These are phyloP conservation scores for Chromobotia macracanthus DNA, from an alignment of 2,797 vertebrate genomes.

Conservation along the genomic window DNA sequence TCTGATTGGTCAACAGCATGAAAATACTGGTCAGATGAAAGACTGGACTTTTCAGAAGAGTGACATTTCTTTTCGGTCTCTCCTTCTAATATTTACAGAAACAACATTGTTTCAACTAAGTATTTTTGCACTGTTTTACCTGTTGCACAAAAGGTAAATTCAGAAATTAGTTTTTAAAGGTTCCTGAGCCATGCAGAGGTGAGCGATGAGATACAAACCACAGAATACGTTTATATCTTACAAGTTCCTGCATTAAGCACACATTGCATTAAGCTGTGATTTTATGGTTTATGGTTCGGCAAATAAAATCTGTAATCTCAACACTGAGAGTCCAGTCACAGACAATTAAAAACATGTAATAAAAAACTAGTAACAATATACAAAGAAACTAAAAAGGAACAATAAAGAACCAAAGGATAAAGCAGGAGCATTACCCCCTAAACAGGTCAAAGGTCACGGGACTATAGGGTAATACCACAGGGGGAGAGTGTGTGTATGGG, in stretches of 20 bases:
- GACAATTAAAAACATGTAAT: slow-evolving; percentile 14
- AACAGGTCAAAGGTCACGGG: slow-evolving; percentile 51
- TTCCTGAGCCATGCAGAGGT: neutral
- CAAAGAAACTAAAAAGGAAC: neutral
- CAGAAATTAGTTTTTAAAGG: neutral
- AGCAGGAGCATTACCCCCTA: slow-evolving; percentile 42
- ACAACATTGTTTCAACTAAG: slow-evolving; percentile 18
- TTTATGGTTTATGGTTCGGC: slow-evolving; percentile 16
- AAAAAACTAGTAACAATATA: no score
- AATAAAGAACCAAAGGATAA: slow-evolving; percentile 19
- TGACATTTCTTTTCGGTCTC: slow-evolving; percentile 32
- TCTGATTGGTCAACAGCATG: slow-evolving; percentile 38
- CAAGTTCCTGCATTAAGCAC: neutral
- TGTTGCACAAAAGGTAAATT: neutral
- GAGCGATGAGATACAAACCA: slow-evolving; percentile 2
- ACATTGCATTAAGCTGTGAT: neutral
- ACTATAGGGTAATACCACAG: slow-evolving; percentile 40
- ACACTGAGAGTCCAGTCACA: neutral
- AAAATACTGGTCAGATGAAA: slow-evolving; percentile 3
- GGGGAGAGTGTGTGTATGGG: slow-evolving; percentile 31
- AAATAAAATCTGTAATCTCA: slow-evolving; percentile 23
- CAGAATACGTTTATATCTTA: slow-evolving; percentile 8
- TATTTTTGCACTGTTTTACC: no score
- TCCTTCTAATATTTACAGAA: slow-evolving; percentile 30
- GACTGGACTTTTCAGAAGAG: slow-evolving; percentile 7